Evolutionary conservation across 2,797 vertebrate species (phyloP).

Genomic region (Podargus strigoides): DNA sequence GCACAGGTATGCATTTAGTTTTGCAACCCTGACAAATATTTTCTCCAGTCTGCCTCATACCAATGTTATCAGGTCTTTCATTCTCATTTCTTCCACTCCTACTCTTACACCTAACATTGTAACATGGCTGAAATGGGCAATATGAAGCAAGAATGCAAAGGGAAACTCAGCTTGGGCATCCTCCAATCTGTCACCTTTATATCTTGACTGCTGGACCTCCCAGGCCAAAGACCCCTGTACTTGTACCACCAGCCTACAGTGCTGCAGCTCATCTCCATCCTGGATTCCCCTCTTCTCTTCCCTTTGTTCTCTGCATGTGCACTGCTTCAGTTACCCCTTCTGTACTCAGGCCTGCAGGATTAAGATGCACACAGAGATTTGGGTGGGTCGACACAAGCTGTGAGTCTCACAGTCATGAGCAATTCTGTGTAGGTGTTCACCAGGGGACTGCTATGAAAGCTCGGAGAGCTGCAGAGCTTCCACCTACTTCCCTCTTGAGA

Average conservation of each 20-base stretch:
- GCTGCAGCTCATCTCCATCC: background rate
- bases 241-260: background rate
- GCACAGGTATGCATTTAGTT: background rate
- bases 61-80: background rate
- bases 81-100: background rate
- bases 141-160: background rate
- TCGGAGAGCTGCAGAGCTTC: background rate
- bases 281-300: background rate
- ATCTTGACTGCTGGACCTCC: background rate
- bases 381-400: background rate
- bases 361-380: background rate
- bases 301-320: background rate
- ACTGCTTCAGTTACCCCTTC: background rate
- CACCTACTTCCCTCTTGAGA: background rate
- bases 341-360: background rate
- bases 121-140: rapidly evolving
- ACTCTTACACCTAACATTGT: background rate
- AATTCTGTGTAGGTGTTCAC: background rate
- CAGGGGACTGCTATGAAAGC: background rate
- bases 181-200: background rate
- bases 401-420: background rate
- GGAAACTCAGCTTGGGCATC: background rate
- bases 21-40: background rate
- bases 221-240: too few species aligned
- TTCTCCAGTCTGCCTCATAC: background rate